Evolutionary conservation across 1,140 invertebrate genomes (phyloP).

Genomic region (Potamilus streckersoni): DNA sequence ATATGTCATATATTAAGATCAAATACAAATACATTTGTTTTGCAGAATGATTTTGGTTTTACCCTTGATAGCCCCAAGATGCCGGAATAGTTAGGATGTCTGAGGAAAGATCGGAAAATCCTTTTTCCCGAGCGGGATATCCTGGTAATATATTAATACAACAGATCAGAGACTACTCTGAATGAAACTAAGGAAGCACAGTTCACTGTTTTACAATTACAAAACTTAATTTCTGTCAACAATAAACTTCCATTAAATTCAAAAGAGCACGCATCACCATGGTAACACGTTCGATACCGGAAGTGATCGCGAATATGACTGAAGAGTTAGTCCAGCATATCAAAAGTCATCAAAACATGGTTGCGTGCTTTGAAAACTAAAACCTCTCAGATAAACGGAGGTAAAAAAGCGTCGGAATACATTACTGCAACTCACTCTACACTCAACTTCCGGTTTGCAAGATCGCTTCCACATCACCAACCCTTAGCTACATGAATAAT

Average conservation of each 20-base stretch:
- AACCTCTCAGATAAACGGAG: slow-evolving; percentile 16
- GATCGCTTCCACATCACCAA: slow-evolving; percentile 26
- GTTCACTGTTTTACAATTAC: slow-evolving; percentile 31
- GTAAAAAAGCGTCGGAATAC: slow-evolving; percentile 21
- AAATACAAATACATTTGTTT: too few relatives aligned
- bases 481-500: slow-evolving; percentile 33
- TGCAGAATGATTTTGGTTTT: too few relatives aligned
- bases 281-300: slow-evolving; percentile 24
- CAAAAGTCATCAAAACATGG: slow-evolving; percentile 32
- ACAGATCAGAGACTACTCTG: too few relatives aligned
- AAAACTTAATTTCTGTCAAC: slow-evolving; percentile 23
- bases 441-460: slow-evolving; percentile 28
- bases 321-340: slow-evolving; percentile 32
- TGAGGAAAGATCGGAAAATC: too few relatives aligned
- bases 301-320: slow-evolving; percentile 32
- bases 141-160: too few relatives aligned
- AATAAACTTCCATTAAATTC: slow-evolving; percentile 34
- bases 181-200: slow-evolving; percentile 28
- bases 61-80: too few relatives aligned
- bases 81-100: too few relatives aligned
- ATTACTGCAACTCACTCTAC: slow-evolving; percentile 29
- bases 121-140: too few relatives aligned
- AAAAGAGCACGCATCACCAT: slow-evolving; percentile 24
- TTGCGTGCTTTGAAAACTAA: slow-evolving; percentile 35
- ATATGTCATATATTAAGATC: too few relatives aligned